phyloP scores from a whole-genome alignment of 1,140 invertebrate species.

The Brachionus calyciflorus region DNA sequence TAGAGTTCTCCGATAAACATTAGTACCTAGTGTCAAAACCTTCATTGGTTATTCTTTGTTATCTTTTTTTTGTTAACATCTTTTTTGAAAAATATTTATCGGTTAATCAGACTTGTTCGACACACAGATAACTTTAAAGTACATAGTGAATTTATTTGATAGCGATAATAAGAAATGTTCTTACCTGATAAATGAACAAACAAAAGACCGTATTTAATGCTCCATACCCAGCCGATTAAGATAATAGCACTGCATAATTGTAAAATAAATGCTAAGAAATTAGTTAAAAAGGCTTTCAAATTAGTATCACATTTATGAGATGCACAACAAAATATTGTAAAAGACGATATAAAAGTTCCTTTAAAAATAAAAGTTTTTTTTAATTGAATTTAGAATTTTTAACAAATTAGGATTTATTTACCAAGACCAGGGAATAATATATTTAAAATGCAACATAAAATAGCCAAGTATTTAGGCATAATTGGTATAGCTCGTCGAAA shows the following conservation, averaged over 20 bases:
- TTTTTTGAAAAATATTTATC: too few relatives aligned
- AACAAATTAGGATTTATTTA: too few relatives aligned
- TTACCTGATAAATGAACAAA: conserved; percentile 44
- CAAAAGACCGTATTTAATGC: conserved; percentile 28
- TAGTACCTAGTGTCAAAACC: too few relatives aligned
- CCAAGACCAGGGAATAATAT: conserved; percentile 27
- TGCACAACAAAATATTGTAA: conserved; percentile 33
- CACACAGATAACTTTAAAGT: too few relatives aligned
- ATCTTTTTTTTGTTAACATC: too few relatives aligned
- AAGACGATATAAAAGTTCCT: conserved; percentile 41
- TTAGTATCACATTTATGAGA: conserved; percentile 34
- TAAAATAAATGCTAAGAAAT: conserved; percentile 18
- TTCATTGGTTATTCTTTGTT: too few relatives aligned
- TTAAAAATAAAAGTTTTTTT: background rate
- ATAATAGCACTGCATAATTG: conserved; percentile 26
- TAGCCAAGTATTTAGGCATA: conserved; percentile 17
- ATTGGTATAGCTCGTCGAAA: conserved; percentile 24
- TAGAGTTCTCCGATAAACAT: too few relatives aligned
- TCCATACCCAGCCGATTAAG: conserved; percentile 42
- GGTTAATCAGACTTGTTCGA: too few relatives aligned
- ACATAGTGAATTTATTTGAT: too few relatives aligned
- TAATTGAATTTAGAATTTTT: background rate
- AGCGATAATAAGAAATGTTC: too few relatives aligned
- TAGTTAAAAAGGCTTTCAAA: conserved; percentile 12
- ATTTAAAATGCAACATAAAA: conserved; percentile 27